phyloP scores from a whole-genome alignment of 2,888 invertebrate genomes.

The Dexiosoma caninum region DNA sequence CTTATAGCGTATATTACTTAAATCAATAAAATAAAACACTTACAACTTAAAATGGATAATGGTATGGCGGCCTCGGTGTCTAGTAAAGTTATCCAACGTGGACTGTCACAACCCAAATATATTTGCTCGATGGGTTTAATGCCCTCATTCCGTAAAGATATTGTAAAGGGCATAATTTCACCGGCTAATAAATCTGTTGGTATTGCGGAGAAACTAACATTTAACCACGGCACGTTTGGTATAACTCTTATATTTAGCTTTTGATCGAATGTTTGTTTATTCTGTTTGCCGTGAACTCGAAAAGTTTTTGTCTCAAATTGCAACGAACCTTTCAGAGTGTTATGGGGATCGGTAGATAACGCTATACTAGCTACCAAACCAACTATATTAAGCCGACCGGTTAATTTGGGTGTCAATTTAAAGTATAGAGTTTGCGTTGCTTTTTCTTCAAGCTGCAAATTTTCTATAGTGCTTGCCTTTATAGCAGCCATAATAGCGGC shows the following conservation, averaged over 20 bases:
- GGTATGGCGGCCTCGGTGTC: conserved; percentile 74
- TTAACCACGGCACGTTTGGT: conserved; percentile 88
- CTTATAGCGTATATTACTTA: too few relatives aligned
- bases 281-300: conserved; percentile 69
- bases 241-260: conserved; percentile 87
- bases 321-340: conserved; percentile 73
- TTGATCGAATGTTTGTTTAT: conserved; percentile 79
- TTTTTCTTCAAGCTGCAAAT: conserved; percentile 74
- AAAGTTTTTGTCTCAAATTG: conserved; percentile 75
- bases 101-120: conserved; percentile 79
- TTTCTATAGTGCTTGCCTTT: conserved; percentile 70
- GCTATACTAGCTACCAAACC: conserved; percentile 81
- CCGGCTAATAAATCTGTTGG: conserved; percentile 84
- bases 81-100: conserved; percentile 75
- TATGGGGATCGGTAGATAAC: conserved; percentile 72
- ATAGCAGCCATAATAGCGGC: conserved; percentile 73
- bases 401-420: conserved; percentile 84
- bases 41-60: conserved; percentile 75
- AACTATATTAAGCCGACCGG: conserved; percentile 85
- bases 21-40: conserved; percentile 49
- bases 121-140: conserved; percentile 81
- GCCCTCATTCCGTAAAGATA: conserved; percentile 83
- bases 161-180: conserved; percentile 83
- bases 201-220: conserved; percentile 83
- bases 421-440: conserved; percentile 83